Evolutionary conservation across 1,140 invertebrate genomes (phyloP), one percentile per base, ranked within the genome.

Genomic region (Drosophila athabasca): DNA sequence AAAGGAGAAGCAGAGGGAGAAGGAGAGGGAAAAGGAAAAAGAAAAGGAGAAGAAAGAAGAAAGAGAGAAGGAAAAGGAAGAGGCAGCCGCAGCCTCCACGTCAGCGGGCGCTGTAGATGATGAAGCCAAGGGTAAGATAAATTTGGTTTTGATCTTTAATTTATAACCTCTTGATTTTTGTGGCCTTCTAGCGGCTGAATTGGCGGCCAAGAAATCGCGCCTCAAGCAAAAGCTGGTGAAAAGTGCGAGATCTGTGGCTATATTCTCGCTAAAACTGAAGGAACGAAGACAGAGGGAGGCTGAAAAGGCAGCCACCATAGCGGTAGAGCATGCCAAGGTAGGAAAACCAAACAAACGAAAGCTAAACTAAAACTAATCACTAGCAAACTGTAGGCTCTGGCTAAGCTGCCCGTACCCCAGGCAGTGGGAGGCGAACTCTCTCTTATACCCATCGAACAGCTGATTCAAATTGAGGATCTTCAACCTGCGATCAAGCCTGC

Each of bases 231-330:
- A 90, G 68, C 89, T 97, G 48, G 95, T 97, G 92, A 97, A 96
- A 90, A 93, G 96, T 49, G 96, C 96, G 4, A 93, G 96, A 8
- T 96, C 95, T 1, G 96, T 97, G 26, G 96, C 96, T 7, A 96
- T 97, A 71, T 97, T 97, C 90, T 96, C 96, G 1, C 90, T 96
- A 22, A 96, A 96, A 54, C 87, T 96, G 52, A 95, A 96, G 64
- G 95, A 96, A 70, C 93, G 95, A 39, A 92, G 96, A 46, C 96
- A 96, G 19, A 93, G 95, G 2, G 95, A 96, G 55, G 95, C 95
- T 0, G 94, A 95, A 59, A 93, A 94, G 61, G 94, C 94, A 62
- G 94, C 94, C 3, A 85, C 73, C 17, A 92, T 90, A 64, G 91
- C 91, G 4, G 78, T 91, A 13, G 92, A 92, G 75, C 90, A 91